A percentile compares a stretch with the other conserved stretches of the same genome.
Conservation (phyloP, 2,888 invertebrate species). For the Troides helena region DNA sequence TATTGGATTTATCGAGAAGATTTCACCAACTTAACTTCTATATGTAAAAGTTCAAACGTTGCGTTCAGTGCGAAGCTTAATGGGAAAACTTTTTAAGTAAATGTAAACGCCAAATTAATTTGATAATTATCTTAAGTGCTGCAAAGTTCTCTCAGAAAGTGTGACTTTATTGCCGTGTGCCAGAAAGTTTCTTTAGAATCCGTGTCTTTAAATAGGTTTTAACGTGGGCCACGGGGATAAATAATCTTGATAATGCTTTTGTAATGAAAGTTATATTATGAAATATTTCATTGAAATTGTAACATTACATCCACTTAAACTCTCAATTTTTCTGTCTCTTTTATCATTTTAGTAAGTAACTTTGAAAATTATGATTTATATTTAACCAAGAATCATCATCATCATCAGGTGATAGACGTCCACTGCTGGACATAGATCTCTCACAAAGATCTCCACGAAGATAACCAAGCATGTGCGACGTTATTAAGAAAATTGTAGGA, state of each 20-base stretch:
- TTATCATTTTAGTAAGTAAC: no score
- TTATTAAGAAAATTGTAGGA: no score
- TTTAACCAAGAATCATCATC: no score
- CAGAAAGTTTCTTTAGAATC: constrained; percentile 13
- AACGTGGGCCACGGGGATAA: not conserved
- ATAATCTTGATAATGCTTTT: constrained; percentile 2
- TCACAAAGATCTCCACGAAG: no score
- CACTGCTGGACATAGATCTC: no score
- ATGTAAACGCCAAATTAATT: constrained; percentile 24
- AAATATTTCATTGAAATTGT: no score
- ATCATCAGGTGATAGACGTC: no score
- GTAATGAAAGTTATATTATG: not conserved
- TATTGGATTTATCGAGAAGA: not conserved
- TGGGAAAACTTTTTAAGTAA: constrained; percentile 22
- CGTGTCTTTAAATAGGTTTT: constrained; percentile 1
- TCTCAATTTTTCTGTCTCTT: no score
- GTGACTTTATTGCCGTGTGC: constrained; percentile 19
- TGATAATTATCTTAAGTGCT: constrained; percentile 28
- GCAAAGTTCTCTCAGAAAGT: constrained; percentile 21
- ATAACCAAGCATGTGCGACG: no score
- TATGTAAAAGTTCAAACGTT: constrained; percentile 10
- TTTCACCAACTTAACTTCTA: not conserved
- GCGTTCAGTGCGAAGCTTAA: constrained; percentile 4
- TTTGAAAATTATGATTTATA: no score
- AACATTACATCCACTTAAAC: no score